phyloP scores from a whole-genome alignment of 2,113 vertebrate genomes.

The Myotis davidii region DNA sequence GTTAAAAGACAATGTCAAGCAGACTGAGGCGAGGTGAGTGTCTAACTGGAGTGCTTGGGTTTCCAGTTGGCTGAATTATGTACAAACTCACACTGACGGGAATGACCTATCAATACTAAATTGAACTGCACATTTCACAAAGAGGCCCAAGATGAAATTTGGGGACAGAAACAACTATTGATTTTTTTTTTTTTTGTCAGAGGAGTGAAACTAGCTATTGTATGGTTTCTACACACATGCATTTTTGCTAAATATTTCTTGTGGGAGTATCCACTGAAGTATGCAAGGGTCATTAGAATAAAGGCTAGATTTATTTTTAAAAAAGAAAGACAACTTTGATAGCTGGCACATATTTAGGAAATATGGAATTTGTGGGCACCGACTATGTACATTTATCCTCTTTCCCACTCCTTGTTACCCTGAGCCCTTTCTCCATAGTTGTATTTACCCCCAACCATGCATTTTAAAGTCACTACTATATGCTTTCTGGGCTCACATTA shows the following conservation, averaged over 20 bases:
- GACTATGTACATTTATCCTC: background rate
- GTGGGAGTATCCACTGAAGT: constrained; percentile 50
- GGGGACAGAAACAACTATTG: constrained; percentile 62
- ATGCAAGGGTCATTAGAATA: constrained; percentile 44
- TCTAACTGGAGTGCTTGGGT: background rate
- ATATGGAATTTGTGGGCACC: constrained; percentile 8
- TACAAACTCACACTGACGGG: constrained; percentile 13
- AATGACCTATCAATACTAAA: constrained; percentile 39
- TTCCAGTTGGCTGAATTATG: constrained; percentile 35
- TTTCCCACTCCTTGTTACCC: background rate
- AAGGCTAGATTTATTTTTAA: constrained; percentile 37
- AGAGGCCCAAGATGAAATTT: constrained; percentile 65
- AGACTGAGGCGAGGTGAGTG: background rate
- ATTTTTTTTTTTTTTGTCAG: constrained; percentile 39
- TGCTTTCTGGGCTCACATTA: background rate
- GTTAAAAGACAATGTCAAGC: constrained; percentile 23
- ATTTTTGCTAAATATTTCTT: constrained; percentile 53
- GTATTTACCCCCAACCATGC: background rate
- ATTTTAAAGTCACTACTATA: background rate
- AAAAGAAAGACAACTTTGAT: constrained; percentile 50
- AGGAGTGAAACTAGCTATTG: constrained; percentile 59
- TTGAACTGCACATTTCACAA: constrained; percentile 57
- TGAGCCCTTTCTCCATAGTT: background rate
- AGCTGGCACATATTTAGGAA: constrained; percentile 32
- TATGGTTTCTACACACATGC: constrained; percentile 50